phyloP scores from a whole-genome alignment of 2,113 vertebrate species.

The Chrysemys picta region DNA sequence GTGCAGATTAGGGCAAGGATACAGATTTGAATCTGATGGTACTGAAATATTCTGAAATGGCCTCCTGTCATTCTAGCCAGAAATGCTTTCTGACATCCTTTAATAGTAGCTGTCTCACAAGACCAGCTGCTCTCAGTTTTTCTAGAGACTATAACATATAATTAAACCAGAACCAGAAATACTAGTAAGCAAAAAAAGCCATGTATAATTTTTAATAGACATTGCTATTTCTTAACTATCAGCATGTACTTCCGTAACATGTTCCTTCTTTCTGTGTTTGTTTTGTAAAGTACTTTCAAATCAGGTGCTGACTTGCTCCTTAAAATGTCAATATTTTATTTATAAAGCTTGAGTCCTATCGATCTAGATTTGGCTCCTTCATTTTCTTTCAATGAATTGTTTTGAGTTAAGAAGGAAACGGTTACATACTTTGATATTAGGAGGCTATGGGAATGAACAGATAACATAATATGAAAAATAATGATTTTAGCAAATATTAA shows the following conservation, averaged over 20 bases:
- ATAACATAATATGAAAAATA: not conserved
- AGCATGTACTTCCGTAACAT: not conserved
- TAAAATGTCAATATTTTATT: not conserved
- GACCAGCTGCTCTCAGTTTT: not conserved
- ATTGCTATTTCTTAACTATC: slow-evolving; percentile 4
- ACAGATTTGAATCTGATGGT: not conserved
- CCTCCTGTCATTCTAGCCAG: not conserved
- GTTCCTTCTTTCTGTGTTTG: not conserved
- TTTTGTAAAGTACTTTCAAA: slow-evolving; percentile 11
- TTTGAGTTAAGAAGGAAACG: not conserved
- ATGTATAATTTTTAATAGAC: not conserved
- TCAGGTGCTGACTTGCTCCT: not conserved
- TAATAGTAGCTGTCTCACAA: not conserved
- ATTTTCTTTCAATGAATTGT: not conserved
- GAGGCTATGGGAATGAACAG: not conserved
- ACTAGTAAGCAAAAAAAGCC: not conserved
- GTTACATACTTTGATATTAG: not conserved
- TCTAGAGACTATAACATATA: not conserved
- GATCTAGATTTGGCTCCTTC: not conserved
- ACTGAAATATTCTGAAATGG: not conserved
- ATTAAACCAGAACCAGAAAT: not conserved
- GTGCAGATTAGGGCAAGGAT: not conserved
- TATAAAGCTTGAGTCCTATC: not conserved
- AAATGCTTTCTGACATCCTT: not conserved
- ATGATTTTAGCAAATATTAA: too few relatives aligned